A percentile compares a stretch with the other conserved stretches of the same genome.
phyloP scores from a whole-genome alignment of 2,113 vertebrate genomes.

The Epinephelus lanceolatus region DNA sequence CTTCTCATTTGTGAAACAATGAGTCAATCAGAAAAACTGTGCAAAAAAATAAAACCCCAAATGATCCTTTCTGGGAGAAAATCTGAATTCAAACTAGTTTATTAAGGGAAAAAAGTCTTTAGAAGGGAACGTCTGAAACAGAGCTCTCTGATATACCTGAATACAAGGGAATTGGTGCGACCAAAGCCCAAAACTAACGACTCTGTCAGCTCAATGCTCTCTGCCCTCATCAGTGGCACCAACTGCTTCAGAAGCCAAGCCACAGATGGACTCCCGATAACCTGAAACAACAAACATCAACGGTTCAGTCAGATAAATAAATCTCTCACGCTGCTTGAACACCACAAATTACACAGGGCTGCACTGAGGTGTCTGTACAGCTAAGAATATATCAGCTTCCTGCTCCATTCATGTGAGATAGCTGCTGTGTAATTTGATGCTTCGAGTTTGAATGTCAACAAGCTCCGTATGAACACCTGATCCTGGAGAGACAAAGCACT shows the following conservation, averaged over 20 bases:
- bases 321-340: slow-evolving; percentile 13
- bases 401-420: slow-evolving; percentile 38
- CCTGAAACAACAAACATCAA: slow-evolving; percentile 82
- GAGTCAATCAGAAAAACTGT: background rate
- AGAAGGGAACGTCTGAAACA: background rate
- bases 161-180: slow-evolving; percentile 95
- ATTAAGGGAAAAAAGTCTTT: too few species aligned
- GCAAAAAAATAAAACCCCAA: background rate
- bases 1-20: background rate
- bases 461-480: slow-evolving; percentile 64
- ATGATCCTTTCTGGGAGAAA: too few species aligned
- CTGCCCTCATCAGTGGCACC: slow-evolving; percentile 97
- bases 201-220: slow-evolving; percentile 97
- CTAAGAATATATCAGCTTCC: slow-evolving; percentile 42
- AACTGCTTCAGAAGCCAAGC: slow-evolving; percentile 96
- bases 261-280: slow-evolving; percentile 94
- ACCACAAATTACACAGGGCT: slow-evolving; percentile 39
- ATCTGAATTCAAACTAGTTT: too few species aligned
- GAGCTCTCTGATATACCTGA: slow-evolving; percentile 88
- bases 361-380: slow-evolving; percentile 7
- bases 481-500: slow-evolving; percentile 53
- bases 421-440: slow-evolving; percentile 60
- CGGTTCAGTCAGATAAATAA: slow-evolving; percentile 37
- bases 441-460: slow-evolving; percentile 62
- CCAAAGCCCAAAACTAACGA: slow-evolving; percentile 97